Base-by-base conservation (phyloP, 2,797 vertebrate genomes). In the Mustela erminea region DNA sequence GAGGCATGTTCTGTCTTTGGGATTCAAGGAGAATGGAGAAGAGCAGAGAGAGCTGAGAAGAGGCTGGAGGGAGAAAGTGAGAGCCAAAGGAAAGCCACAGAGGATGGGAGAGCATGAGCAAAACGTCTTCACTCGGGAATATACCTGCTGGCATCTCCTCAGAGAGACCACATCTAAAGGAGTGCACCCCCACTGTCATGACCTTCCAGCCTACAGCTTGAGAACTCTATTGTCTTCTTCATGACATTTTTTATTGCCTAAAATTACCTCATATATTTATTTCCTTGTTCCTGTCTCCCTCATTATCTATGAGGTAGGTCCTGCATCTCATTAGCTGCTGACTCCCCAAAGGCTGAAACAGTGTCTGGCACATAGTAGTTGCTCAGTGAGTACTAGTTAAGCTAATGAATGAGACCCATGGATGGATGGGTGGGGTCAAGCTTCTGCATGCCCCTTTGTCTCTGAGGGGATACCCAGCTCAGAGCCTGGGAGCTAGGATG, bases 101-200 rank as follows among this genome's bases (percentile, higher is more conserved):
- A 23, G 13, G 18, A 41, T 1, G 13, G 21, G n/a, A 29, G 3
- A 27, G 3, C 0, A 0, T 0, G 17, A 43, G 15, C 52, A 0
- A n/a, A 18, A 9, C 3, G 0, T 27, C 52, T 49, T 49, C 7
- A 1, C 27, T 29, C 29, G 4, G 41, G 38, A 14, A 15, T 25
- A 4, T 18, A 14, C 64, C 4, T 41, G 0, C 17, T 20, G 54
- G 18, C 3, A 2, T 41, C 13, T 38, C 88, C 49, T 84, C 41
- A 27, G 54, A 74, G 81, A 75, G 25, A 29, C n/a, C 18, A 3
- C 6, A 27, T 88, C 27, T 35, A 15, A 23, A 18, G 13, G 7
- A 38, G 11, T 1, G 0, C 12, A 9, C 10, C 38, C 52, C 15
- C 18, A 12, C 0, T 3, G 4, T 20, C 18, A 9, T 7, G 15